Percentiles rank a stretch among this genome's conserved stretches.
phyloP scores from a whole-genome alignment of 1,140 invertebrate genomes.

The Dendroctonus valens region DNA sequence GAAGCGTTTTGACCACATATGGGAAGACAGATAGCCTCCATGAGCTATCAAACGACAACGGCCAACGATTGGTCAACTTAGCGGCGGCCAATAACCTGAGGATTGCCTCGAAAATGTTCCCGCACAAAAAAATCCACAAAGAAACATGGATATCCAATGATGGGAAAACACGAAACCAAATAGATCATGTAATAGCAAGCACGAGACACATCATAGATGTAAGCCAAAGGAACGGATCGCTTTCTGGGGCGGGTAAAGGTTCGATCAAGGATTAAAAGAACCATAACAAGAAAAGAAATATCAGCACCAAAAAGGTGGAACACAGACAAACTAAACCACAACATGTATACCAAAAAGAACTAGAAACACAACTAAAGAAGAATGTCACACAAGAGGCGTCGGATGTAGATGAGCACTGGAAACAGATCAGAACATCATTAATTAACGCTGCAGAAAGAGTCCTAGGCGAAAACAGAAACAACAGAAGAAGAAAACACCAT shows the following conservation, averaged over 20 bases:
- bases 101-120: slow-evolving; percentile 31
- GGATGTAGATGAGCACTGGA: slow-evolving; percentile 8
- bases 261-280: slow-evolving; percentile 2
- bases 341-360: slow-evolving; percentile 16
- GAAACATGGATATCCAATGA: slow-evolving; percentile 38
- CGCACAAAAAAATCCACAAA: slow-evolving; percentile 36
- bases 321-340: not conserved
- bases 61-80: slow-evolving; percentile 32
- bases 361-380: slow-evolving; percentile 14
- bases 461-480: slow-evolving; percentile 3
- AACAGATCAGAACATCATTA: slow-evolving; percentile 10
- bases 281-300: slow-evolving; percentile 3
- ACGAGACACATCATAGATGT: not conserved
- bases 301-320: not conserved
- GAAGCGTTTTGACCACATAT: slow-evolving; percentile 32
- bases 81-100: slow-evolving; percentile 32
- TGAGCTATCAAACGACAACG: slow-evolving; percentile 37
- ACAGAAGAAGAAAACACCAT: slow-evolving; percentile 14
- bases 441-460: slow-evolving; percentile 8
- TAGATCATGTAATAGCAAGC: slow-evolving; percentile 1
- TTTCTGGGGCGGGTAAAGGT: slow-evolving; percentile 8
- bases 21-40: slow-evolving; percentile 47
- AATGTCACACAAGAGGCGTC: slow-evolving; percentile 4
- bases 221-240: not conserved
- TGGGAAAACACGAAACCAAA: slow-evolving; percentile 11